Conservation (phyloP, 2,888 invertebrate species). For the Eugnorisma glareosa region DNA sequence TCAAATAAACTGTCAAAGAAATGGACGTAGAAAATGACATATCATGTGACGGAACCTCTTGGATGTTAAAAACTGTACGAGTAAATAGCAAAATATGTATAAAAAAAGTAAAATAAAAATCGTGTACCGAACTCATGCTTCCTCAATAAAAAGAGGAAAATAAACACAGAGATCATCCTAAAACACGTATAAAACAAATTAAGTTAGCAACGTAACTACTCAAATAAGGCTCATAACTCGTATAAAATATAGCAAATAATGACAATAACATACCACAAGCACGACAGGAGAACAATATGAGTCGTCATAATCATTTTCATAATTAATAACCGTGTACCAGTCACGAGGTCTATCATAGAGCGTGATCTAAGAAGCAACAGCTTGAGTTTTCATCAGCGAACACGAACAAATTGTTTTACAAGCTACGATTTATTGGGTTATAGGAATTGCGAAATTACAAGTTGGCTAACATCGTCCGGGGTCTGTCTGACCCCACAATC, state of each 20-base stretch:
- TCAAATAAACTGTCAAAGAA: neutral
- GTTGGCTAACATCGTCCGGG: constrained; percentile 80
- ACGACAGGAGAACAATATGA: constrained; percentile 76
- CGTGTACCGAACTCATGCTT: constrained; percentile 28
- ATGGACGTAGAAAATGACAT: neutral
- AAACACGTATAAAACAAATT: constrained; percentile 40
- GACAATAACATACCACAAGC: constrained; percentile 51
- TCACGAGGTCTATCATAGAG: constrained; percentile 85
- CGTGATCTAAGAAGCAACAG: constrained; percentile 79
- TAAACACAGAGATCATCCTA: constrained; percentile 4
- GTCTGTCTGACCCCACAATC: constrained; percentile 89
- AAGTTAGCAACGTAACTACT: constrained; percentile 41
- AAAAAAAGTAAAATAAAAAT: constrained; percentile 13
- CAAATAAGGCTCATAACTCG: constrained; percentile 43
- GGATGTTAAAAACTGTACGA: neutral
- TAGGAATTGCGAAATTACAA: constrained; percentile 88
- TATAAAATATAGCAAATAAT: constrained; percentile 59
- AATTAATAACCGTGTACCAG: constrained; percentile 84
- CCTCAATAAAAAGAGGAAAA: constrained; percentile 40
- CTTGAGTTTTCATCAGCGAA: constrained; percentile 70
- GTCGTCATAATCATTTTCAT: constrained; percentile 83
- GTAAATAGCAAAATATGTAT: neutral
- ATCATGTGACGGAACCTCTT: constrained; percentile 32
- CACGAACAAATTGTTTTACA: constrained; percentile 86
- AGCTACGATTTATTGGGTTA: constrained; percentile 87